Conservation (phyloP, 2,113 vertebrate species). For the Semnornis frantzii region DNA sequence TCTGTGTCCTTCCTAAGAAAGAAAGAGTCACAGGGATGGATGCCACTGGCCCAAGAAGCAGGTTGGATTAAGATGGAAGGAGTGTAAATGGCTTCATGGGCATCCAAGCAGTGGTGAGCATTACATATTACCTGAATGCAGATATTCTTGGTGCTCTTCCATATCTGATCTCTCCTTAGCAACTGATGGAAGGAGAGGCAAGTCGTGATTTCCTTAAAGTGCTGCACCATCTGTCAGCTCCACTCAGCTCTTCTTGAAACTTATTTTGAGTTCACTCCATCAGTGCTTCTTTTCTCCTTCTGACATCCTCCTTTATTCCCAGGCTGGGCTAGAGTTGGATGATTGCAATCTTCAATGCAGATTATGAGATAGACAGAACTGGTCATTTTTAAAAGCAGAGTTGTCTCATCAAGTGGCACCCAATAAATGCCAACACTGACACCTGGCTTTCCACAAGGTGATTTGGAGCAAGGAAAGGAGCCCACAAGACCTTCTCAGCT, state of each 20-base stretch:
- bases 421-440: not conserved
- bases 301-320: not conserved
- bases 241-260: slow-evolving; percentile 5
- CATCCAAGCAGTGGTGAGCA: not conserved
- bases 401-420: not conserved
- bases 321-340: not conserved
- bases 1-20: too few species aligned
- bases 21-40: not conserved
- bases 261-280: slow-evolving; percentile 1
- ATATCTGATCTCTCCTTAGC: slow-evolving; percentile 31
- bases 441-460: not conserved
- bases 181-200: slow-evolving; percentile 35
- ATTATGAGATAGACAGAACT: not conserved
- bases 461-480: not conserved
- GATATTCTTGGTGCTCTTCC: not conserved
- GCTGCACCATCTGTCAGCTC: slow-evolving; percentile 46
- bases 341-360: not conserved
- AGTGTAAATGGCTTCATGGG: not conserved
- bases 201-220: slow-evolving; percentile 54
- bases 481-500: not conserved
- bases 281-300: not conserved
- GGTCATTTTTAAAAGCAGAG: not conserved
- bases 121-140: not conserved
- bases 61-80: not conserved
- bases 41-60: not conserved